Conservation (phyloP, 1,140 invertebrate species). For the Cotesia glomerata region DNA sequence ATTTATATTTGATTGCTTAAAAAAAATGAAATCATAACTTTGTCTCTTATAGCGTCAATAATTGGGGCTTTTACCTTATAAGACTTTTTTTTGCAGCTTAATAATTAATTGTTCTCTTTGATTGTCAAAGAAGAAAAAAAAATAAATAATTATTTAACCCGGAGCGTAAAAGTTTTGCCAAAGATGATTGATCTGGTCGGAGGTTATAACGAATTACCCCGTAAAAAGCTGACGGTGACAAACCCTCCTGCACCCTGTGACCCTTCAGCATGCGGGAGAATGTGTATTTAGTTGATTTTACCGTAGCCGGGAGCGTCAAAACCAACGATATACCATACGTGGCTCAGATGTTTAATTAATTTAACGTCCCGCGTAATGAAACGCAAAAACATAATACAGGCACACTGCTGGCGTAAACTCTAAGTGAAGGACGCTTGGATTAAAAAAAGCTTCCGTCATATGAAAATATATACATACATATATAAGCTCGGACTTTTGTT, state of each 20-base stretch:
- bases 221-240: not conserved
- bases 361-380: slow-evolving; percentile 49
- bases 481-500: not conserved
- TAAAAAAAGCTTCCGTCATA: slow-evolving; percentile 29
- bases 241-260: not conserved
- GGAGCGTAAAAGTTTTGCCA: too few relatives aligned
- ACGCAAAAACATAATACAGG: slow-evolving; percentile 51
- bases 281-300: slow-evolving; percentile 25
- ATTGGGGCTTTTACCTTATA: too few relatives aligned
- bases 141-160: too few relatives aligned
- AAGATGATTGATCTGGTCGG: slow-evolving; percentile 4
- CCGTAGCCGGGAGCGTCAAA: slow-evolving; percentile 6
- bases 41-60: too few relatives aligned
- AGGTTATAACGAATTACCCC: not conserved
- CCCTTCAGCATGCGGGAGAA: not conserved
- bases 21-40: too few relatives aligned
- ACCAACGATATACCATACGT: slow-evolving; percentile 22
- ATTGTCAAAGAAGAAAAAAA: too few relatives aligned
- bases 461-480: too few relatives aligned
- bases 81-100: too few relatives aligned
- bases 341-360: slow-evolving; percentile 56
- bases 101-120: too few relatives aligned
- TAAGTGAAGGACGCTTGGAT: not conserved
- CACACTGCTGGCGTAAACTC: slow-evolving; percentile 21
- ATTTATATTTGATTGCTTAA: too few relatives aligned